Conservation (phyloP, 2,888 invertebrate genomes). For the Sinelater perroti region DNA sequence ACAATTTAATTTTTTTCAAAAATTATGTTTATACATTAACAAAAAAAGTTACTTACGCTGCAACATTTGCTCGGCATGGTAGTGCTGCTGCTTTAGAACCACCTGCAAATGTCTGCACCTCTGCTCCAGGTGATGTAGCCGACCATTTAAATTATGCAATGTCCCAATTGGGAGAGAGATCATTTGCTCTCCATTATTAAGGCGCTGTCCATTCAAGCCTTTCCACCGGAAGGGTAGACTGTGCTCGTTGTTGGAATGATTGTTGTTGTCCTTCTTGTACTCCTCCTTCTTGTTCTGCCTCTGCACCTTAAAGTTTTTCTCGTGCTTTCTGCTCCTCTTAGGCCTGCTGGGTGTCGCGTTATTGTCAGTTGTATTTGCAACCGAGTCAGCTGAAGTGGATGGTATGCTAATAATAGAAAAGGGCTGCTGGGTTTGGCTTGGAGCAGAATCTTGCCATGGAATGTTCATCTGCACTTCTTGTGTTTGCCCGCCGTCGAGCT, state of each 20-base stretch:
- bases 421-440: slow-evolving; percentile 32
- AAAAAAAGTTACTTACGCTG: slow-evolving; percentile 65
- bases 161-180: slow-evolving; percentile 51
- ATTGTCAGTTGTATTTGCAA: slow-evolving; percentile 46
- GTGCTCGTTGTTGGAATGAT: slow-evolving; percentile 25
- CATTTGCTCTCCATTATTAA: slow-evolving; percentile 46
- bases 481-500: too few relatives aligned
- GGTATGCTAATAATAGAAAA: slow-evolving; percentile 42
- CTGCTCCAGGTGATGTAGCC: slow-evolving; percentile 65
- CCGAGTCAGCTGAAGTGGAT: slow-evolving; percentile 48
- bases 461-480: slow-evolving; percentile 15
- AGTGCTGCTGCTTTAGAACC: slow-evolving; percentile 70
- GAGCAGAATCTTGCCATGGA: slow-evolving; percentile 7
- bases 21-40: too few relatives aligned
- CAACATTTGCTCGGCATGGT: slow-evolving; percentile 69
- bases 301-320: slow-evolving; percentile 48
- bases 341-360: slow-evolving; percentile 55
- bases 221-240: slow-evolving; percentile 18
- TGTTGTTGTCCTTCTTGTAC: slow-evolving; percentile 31
- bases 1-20: too few relatives aligned
- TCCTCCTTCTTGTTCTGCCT: slow-evolving; percentile 51
- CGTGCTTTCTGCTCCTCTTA: slow-evolving; percentile 57
- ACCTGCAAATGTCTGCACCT: slow-evolving; percentile 70
- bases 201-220: neutral
- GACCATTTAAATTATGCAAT: slow-evolving; percentile 54